These are phyloP conservation scores for Sinella curviseta DNA, from an alignment of 1,140 invertebrate species.

Conservation along the genomic window DNA sequence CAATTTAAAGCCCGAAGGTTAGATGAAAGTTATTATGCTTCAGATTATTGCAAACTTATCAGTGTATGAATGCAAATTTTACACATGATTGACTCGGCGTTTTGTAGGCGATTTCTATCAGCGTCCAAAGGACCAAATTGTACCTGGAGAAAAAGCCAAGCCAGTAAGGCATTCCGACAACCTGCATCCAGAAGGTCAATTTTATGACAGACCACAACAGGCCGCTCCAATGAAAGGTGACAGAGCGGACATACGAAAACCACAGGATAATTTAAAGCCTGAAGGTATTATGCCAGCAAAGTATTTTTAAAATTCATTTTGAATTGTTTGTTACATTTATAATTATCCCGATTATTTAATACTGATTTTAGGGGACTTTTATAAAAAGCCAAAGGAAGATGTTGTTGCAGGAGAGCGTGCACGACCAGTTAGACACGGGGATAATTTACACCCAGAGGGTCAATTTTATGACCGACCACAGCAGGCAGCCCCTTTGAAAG, in stretches of 20 bases:
- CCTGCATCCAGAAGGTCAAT: conserved; percentile 29
- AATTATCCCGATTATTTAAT: conserved; percentile 55
- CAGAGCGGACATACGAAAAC: background rate
- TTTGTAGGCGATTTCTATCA: conserved; percentile 61
- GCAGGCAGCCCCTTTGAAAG: conserved; percentile 29
- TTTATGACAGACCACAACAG: conserved; percentile 35
- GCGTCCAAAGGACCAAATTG: background rate
- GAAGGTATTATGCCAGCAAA: conserved; percentile 57
- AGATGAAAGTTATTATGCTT: conserved; percentile 18
- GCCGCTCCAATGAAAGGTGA: conserved; percentile 28
- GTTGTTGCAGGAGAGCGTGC: conserved; percentile 55
- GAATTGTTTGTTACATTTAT: conserved; percentile 47
- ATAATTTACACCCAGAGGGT: conserved; percentile 60
- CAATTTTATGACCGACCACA: conserved; percentile 53
- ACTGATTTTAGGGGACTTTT: conserved; percentile 51
- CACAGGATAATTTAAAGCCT: conserved; percentile 62
- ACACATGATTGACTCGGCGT: conserved; percentile 33
- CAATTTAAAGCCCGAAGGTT: conserved; percentile 56
- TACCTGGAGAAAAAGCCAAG: background rate
- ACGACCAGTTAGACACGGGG: conserved; percentile 54
- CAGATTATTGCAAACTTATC: background rate
- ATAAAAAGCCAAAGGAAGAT: conserved; percentile 43
- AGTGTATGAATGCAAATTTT: background rate
- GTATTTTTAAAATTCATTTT: conserved; percentile 6
- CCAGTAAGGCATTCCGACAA: background rate